Base-by-base conservation (phyloP, 92 coral and sea anemone genomes). In the Zoanthus sociatus region DNA sequence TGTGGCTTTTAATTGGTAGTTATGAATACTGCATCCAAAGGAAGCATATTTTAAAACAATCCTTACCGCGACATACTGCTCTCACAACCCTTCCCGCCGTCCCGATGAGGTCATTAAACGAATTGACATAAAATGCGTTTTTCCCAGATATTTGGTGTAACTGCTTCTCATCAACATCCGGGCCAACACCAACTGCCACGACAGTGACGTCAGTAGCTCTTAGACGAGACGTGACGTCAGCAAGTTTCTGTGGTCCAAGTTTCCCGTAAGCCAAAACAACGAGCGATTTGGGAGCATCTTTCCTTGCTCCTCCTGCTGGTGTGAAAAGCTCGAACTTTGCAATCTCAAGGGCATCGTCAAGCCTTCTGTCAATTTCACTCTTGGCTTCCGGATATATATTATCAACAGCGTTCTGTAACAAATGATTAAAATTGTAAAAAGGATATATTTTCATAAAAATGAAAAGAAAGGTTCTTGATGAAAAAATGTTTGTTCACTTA, bases 291-390 rank as follows among this genome's bases (percentile, higher is more conserved):
- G 98, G 94, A 58, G 89, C 85, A 90, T 92, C 88, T 6, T 89
- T 82, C 55, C 99, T 93, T 73, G 96, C 89, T 6, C 99, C 99
- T 77, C 95, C 94, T 11, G 95, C 86, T 55, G 94, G 92, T 10
- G 96, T 92, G 71, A 97, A 97, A 54, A 97, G 94, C 86, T 97
- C 99, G 77, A 92, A 92, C 63, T 97, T 92, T 76, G 98, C 99
- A 56, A 94, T 92, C 64, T 88, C 89, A 66, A 97, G 90, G 0
- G 99, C 99, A 63, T 95, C 98, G 37, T 95, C 98, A 45, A 97
- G 90, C 8, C 98, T 84, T n/a, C 98, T 88, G 7, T 92, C 94
- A 3, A 77, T 74, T 63, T 93, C 91, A 73, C 98, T 95, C 45
- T 82, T 89, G 37, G 98, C 98, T 47, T 95, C 98, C 4, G 98